Base-by-base conservation (phyloP, 2,113 vertebrate genomes). In the Forbesichthys papilliferus region DNA sequence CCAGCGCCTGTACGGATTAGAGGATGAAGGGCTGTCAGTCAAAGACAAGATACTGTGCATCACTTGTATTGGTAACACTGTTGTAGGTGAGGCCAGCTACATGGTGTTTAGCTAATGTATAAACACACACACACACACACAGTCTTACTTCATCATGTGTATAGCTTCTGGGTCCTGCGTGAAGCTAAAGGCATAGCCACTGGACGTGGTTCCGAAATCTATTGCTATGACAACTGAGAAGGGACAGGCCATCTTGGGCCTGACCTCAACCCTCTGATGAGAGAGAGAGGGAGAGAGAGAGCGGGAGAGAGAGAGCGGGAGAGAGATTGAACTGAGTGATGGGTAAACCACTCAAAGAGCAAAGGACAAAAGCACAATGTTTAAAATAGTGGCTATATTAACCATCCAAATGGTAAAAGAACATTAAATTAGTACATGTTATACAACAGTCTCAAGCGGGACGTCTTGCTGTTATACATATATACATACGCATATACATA, bases 111-210 rank as follows among this genome's bases (percentile, higher is more conserved):
- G 27, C 27, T 27, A 27, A 27, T 27, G 53, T 27, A 53, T 49
- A 64, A 49, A 46, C 36, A 42, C 54, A 48, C 54, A 68, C 42
- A 3, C 9, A 8, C 42, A 3, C 9, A 8, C 2, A 1, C n/a
- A 68, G 48, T 12, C 0, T 49, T 81, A 98, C 96, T 96, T 95
- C 97, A 99, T 98, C 95, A 98, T 96, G 89, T 98, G 96, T 69
- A 99, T 97, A 89, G 95, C 93, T 64, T 98, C 96, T 0, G 96
- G 94, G 78, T 97, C 96, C 9, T 93, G 93, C 11, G 91, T 87
- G 81, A 98, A 98, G 90, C 96, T 97, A 93, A 96, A 98, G 34
- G 97, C 96, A 1, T 99, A 99, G 81, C 97, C 96, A 0, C 96
- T 98, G 75, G 96, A 97, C 0, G 96, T 98, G 4, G 97, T 99